phyloP scores from a whole-genome alignment of 2,888 invertebrate species.

The Molorchus minor region DNA sequence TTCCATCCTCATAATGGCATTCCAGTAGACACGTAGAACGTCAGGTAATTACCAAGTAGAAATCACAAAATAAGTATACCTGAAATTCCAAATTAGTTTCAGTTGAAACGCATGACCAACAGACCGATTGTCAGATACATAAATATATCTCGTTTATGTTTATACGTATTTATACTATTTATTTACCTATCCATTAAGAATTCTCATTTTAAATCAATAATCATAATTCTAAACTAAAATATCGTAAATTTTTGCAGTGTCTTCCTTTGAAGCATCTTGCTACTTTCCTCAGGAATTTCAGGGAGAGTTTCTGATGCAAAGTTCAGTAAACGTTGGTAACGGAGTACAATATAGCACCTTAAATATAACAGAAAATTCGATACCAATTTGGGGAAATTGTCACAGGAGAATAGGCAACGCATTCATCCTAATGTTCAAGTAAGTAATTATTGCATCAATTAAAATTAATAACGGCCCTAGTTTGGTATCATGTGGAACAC shows the following conservation, averaged over 20 bases:
- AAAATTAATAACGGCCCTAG: background rate
- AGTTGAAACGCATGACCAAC: conserved; percentile 33
- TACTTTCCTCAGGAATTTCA: conserved; percentile 73
- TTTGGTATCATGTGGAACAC: background rate
- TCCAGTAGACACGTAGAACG: no score
- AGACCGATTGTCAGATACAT: conserved; percentile 19
- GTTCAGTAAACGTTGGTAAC: conserved; percentile 61
- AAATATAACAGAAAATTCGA: conserved; percentile 70
- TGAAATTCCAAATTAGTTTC: conserved; percentile 39
- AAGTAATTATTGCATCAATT: conserved; percentile 44
- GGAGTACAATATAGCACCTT: conserved; percentile 69
- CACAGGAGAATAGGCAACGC: conserved; percentile 69
- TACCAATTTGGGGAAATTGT: conserved; percentile 74
- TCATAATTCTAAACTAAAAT: background rate
- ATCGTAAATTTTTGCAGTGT: conserved; percentile 42
- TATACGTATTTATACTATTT: conserved; percentile 8
- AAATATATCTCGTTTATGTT: conserved; percentile 6
- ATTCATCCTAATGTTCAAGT: conserved; percentile 70
- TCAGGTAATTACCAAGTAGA: conserved; percentile 26
- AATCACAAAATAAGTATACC: conserved; percentile 18
- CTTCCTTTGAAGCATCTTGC: conserved; percentile 61
- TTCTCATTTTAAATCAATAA: background rate
- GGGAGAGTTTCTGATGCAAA: conserved; percentile 72
- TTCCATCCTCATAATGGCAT: no score
- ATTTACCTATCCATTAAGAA: background rate